Evolutionary conservation across 1,140 invertebrate genomes (phyloP).

Genomic region (Drosophila lacteicornis): DNA sequence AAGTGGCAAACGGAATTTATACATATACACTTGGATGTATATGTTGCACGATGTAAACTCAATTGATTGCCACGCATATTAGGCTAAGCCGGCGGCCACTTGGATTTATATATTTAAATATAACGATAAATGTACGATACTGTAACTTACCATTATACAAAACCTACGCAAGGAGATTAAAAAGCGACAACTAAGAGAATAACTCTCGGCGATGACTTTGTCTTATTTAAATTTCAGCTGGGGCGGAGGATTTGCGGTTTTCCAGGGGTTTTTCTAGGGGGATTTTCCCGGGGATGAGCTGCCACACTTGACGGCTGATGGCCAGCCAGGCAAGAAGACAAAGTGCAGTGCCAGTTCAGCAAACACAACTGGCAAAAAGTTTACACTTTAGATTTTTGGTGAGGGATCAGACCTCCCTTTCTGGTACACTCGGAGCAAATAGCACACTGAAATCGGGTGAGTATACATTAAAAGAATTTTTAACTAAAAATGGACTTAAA

Average conservation of each 20-base stretch:
- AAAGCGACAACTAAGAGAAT: conserved; percentile 45
- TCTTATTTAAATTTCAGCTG: conserved; percentile 69
- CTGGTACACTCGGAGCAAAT: not conserved
- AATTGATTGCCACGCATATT: conserved; percentile 48
- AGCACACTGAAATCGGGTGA: not conserved
- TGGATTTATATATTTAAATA: conserved; percentile 57
- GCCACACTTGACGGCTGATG: conserved; percentile 54
- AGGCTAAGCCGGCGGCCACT: conserved; percentile 52
- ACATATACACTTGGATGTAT: conserved; percentile 12
- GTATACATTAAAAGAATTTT: not conserved
- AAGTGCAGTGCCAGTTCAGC: conserved; percentile 44
- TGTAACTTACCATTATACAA: conserved; percentile 58
- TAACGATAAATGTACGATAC: conserved; percentile 37
- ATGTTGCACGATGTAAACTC: conserved; percentile 14
- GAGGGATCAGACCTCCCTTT: conserved; percentile 24
- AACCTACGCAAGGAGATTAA: conserved; percentile 65
- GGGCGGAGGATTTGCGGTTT: conserved; percentile 31
- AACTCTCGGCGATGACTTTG: conserved; percentile 41
- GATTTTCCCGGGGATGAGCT: conserved; percentile 17
- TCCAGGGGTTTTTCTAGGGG: not conserved
- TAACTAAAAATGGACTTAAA: too few relatives aligned
- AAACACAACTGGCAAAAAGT: conserved; percentile 72
- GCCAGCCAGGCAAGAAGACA: conserved; percentile 46
- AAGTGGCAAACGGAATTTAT: conserved; percentile 25
- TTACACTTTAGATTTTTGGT: conserved; percentile 70